A percentile compares a stretch with the other conserved stretches of the same genome.
These are phyloP conservation scores for Stenichneumon culpator DNA, from an alignment of 2,888 invertebrate genomes.

Conservation along the genomic window DNA sequence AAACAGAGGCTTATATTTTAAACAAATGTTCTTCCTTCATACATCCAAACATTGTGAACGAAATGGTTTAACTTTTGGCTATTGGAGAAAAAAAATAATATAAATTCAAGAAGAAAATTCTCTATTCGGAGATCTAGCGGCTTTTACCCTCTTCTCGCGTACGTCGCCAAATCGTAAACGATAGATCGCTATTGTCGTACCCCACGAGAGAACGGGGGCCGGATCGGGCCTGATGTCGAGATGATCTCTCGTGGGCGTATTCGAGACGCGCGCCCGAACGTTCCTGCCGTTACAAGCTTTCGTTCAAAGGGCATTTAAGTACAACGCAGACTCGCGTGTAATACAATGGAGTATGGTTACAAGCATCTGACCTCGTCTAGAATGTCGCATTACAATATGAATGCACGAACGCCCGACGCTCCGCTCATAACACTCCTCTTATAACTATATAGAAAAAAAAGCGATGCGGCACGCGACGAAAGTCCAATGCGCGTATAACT, in stretches of 20 bases:
- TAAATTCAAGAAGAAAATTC: not conserved
- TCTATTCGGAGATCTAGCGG: conserved; percentile 9
- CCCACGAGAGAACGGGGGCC: conserved; percentile 32
- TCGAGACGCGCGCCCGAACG: conserved; percentile 57
- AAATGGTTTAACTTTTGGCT: not conserved
- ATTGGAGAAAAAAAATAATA: not conserved
- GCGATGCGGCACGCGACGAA: conserved; percentile 79
- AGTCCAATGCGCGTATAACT: conserved; percentile 45
- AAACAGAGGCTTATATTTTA: conserved; percentile 33
- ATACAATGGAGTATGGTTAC: conserved; percentile 81
- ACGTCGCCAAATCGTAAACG: conserved; percentile 33
- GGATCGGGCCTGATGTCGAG: conserved; percentile 65
- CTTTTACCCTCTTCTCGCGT: conserved; percentile 46
- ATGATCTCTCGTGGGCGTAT: conserved; percentile 82
- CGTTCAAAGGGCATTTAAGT: conserved; percentile 48
- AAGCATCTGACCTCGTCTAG: conserved; percentile 82
- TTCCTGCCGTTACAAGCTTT: conserved; percentile 75
- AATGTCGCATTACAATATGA: conserved; percentile 84
- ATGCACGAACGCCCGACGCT: conserved; percentile 74
- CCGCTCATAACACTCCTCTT: conserved; percentile 57
- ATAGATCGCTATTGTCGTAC: conserved; percentile 42
- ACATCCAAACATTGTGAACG: not conserved
- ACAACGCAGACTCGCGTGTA: conserved; percentile 64
- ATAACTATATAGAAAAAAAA: conserved; percentile 50
- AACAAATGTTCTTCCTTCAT: conserved; percentile 31